Conservation (phyloP, 2,888 invertebrate species). For the Lasioglossum leucozonium region DNA sequence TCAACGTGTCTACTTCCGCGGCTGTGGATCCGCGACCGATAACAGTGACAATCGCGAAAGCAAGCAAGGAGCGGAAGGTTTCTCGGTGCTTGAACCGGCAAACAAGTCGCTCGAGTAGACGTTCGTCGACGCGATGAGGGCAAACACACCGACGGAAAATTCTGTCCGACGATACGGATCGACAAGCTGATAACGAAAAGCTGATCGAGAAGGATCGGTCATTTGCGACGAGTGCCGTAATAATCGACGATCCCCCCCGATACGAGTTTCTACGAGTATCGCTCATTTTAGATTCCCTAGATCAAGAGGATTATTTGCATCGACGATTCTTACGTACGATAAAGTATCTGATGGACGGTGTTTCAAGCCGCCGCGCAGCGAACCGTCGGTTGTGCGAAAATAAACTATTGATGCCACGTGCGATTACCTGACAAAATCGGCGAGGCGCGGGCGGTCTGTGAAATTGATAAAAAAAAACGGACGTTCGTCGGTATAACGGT, state of each 20-base stretch:
- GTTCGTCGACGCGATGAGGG: slow-evolving; percentile 9
- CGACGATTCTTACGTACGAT: slow-evolving; percentile 27
- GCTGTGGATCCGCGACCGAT: slow-evolving; percentile 26
- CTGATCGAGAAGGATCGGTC: neutral
- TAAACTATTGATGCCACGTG: slow-evolving; percentile 61
- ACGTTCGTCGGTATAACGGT: slow-evolving; percentile 29
- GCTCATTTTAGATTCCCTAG: slow-evolving; percentile 37
- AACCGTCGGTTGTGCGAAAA: slow-evolving; percentile 43
- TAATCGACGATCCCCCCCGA: neutral
- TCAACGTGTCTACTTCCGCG: slow-evolving; percentile 3
- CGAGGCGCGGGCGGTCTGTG: slow-evolving; percentile 7
- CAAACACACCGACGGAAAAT: slow-evolving; percentile 21
- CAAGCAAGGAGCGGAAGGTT: slow-evolving; percentile 4
- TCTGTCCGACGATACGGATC: slow-evolving; percentile 11
- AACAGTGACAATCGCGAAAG: slow-evolving; percentile 23
- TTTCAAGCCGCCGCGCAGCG: slow-evolving; percentile 22
- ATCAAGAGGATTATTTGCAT: slow-evolving; percentile 53
- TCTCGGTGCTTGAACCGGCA: slow-evolving; percentile 1
- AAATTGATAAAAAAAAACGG: slow-evolving; percentile 38
- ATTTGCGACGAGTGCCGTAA: neutral
- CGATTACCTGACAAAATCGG: slow-evolving; percentile 20
- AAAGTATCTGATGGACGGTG: slow-evolving; percentile 46
- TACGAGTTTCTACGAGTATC: neutral
- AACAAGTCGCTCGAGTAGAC: slow-evolving; percentile 19
- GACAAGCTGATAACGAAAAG: neutral